Conservation (phyloP, 2,888 invertebrate genomes). For the Lithophane ornitopus region DNA sequence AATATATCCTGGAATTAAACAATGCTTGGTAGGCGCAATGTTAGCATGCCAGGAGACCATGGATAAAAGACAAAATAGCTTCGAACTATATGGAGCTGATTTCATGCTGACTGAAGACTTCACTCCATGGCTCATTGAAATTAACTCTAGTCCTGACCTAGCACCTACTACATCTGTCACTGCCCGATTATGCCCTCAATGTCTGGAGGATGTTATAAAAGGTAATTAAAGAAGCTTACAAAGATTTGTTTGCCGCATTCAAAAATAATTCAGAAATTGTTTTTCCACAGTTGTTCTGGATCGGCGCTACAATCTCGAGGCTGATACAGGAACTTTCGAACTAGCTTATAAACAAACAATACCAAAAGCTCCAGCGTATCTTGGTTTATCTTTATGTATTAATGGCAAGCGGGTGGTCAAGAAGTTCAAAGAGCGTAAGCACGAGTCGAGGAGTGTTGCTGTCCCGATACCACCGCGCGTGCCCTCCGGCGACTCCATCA, state of each 20-base stretch:
- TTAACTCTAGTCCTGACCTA: constrained; percentile 98
- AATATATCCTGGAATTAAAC: constrained; percentile 97
- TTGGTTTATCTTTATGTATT: constrained; percentile 93
- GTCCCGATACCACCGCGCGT: constrained; percentile 77
- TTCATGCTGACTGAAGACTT: constrained; percentile 97
- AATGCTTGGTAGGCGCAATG: constrained; percentile 94
- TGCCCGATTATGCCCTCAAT: constrained; percentile 95
- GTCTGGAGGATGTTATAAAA: constrained; percentile 97
- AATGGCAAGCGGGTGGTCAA: constrained; percentile 92
- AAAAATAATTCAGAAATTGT: constrained; percentile 5
- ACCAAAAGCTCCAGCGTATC: constrained; percentile 95
- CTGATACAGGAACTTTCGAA: constrained; percentile 95
- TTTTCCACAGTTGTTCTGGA: constrained; percentile 93
- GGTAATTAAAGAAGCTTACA: constrained; percentile 82
- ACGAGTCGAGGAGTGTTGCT: constrained; percentile 80
- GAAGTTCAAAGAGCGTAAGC: constrained; percentile 83
- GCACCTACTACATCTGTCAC: constrained; percentile 97
- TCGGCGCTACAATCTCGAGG: constrained; percentile 92
- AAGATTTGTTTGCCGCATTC: constrained; percentile 2
- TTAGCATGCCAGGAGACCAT: constrained; percentile 96
- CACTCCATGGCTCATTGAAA: constrained; percentile 98
- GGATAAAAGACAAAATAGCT: constrained; percentile 95
- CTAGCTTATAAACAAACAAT: constrained; percentile 94
- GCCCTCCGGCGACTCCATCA: constrained; percentile 76
- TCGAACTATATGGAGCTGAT: constrained; percentile 98